Percentiles rank a stretch among this genome's conserved stretches.
Evolutionary conservation across 2,113 vertebrate species (phyloP).

Genomic region (Thymallus thymallus): DNA sequence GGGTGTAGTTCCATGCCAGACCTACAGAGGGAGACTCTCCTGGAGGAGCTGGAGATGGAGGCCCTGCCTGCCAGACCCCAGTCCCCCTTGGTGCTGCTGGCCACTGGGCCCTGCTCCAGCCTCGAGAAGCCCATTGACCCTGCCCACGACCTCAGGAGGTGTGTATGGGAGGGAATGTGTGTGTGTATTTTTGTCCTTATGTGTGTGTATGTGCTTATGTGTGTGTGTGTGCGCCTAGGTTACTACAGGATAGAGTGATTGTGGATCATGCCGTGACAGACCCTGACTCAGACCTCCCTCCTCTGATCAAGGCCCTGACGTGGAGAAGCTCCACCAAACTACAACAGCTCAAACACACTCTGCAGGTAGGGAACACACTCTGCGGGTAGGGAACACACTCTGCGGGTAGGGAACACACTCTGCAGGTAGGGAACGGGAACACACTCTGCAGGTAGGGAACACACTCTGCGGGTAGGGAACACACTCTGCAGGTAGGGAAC

Average conservation of each 20-base stretch:
- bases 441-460: background rate
- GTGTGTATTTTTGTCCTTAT: background rate
- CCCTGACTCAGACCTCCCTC: conserved; percentile 37
- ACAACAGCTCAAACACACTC: conserved; percentile 11
- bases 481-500: background rate
- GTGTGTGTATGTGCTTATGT: background rate
- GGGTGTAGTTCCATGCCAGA: conserved; percentile 45
- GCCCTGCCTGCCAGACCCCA: background rate
- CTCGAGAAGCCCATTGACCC: conserved; percentile 12
- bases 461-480: background rate
- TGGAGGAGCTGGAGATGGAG: conserved; percentile 40
- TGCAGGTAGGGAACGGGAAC: conserved; percentile 28
- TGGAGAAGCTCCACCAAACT: conserved; percentile 24
- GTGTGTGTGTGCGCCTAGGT: conserved; percentile 18
- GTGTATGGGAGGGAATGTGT: background rate
- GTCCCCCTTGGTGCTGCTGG: conserved; percentile 34
- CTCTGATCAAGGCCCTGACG: conserved; percentile 36
- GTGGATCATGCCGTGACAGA: conserved; percentile 10
- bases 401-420: background rate
- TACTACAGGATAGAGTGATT: conserved; percentile 28
- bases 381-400: background rate
- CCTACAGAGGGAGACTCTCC: conserved; percentile 32
- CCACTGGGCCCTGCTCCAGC: background rate
- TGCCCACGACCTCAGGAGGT: conserved; percentile 34
- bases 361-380: background rate